Conservation (phyloP, 2,797 vertebrate genomes). For the Trachops cirrhosus region DNA sequence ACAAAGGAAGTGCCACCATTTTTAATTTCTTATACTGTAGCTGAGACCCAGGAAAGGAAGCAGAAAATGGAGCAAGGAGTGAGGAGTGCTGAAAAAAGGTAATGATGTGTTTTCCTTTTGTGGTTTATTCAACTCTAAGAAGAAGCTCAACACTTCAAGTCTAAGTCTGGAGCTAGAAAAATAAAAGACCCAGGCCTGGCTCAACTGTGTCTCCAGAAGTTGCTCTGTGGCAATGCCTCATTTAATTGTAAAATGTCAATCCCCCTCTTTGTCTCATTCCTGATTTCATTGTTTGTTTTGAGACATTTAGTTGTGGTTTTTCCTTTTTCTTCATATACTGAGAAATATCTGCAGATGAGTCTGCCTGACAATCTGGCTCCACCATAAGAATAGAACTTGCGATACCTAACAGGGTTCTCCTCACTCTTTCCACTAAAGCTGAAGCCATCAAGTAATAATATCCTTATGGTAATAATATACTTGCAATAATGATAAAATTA, state of each 20-base stretch:
- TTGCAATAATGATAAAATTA: background rate
- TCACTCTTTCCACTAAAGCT: background rate
- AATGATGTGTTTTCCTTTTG: background rate
- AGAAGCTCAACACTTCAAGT: constrained; percentile 27
- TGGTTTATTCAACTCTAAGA: constrained; percentile 44
- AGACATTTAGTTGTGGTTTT: constrained; percentile 36
- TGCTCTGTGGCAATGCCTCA: background rate
- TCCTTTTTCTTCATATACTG: constrained; percentile 27
- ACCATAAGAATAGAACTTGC: background rate
- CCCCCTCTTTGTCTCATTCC: background rate
- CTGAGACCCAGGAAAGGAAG: background rate
- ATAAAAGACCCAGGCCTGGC: background rate
- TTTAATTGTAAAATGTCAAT: constrained; percentile 24
- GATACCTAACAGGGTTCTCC: background rate
- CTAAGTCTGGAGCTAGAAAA: background rate
- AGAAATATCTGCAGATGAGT: constrained; percentile 33
- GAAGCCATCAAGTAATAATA: background rate
- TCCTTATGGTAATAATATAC: background rate
- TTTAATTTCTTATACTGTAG: constrained; percentile 59
- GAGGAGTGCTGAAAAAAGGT: background rate
- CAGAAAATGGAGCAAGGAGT: constrained; percentile 9
- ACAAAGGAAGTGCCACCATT: constrained; percentile 53
- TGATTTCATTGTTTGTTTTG: constrained; percentile 36
- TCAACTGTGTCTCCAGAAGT: background rate
- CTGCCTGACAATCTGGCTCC: constrained; percentile 35